phyloP scores from a whole-genome alignment of 2,113 vertebrate genomes.

The Saccopteryx leptura region DNA sequence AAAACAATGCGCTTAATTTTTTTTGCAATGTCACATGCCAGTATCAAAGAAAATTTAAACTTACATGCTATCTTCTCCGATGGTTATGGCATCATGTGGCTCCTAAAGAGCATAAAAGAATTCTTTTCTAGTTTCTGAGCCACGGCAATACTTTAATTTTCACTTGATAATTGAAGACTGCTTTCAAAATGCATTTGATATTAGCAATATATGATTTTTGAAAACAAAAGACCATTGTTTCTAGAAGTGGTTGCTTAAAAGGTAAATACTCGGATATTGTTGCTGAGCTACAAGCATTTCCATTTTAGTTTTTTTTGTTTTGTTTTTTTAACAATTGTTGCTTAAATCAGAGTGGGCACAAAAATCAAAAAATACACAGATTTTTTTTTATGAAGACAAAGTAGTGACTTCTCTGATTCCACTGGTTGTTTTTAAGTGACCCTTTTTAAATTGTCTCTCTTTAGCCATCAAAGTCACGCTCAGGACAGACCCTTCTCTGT shows the following conservation, averaged over 20 bases:
- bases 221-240: conserved; percentile 77
- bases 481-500: neutral
- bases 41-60: conserved; percentile 66
- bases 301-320: neutral
- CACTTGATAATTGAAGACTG: neutral
- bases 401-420: fast-evolving
- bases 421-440: neutral
- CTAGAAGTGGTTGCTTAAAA: conserved; percentile 39
- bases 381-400: neutral
- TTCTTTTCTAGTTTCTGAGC: conserved; percentile 8
- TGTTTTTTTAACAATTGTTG: neutral
- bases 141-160: neutral
- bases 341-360: neutral
- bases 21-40: conserved; percentile 65
- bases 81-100: neutral
- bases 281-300: neutral
- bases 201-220: conserved; percentile 60
- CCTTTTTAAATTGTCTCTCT: neutral
- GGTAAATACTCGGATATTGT: conserved; percentile 44
- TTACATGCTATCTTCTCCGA: conserved; percentile 35
- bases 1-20: conserved; percentile 78
- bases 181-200: conserved; percentile 70
- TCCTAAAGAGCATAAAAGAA: conserved; percentile 35
- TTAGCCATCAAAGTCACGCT: neutral
- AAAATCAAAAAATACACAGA: neutral